These are phyloP conservation scores for Epicampocera succincta DNA, from an alignment of 2,888 invertebrate species.

Conservation along the genomic window DNA sequence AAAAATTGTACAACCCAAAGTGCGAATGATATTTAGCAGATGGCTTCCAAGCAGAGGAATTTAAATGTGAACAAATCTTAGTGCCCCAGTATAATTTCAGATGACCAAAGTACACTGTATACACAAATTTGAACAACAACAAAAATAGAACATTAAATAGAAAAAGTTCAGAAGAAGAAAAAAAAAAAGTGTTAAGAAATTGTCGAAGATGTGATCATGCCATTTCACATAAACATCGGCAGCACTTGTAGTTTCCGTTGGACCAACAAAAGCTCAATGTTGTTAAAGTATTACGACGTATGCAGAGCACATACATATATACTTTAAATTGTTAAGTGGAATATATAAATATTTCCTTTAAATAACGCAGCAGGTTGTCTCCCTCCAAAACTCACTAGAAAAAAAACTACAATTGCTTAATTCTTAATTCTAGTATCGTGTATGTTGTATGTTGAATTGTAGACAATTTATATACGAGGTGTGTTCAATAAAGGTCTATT, in stretches of 20 bases:
- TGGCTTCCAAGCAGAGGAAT: slow-evolving; percentile 71
- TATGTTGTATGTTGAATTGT: too few species aligned
- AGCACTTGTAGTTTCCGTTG: slow-evolving; percentile 23
- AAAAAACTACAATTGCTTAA: slow-evolving; percentile 27
- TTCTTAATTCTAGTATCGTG: too few species aligned
- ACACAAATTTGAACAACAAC: background rate
- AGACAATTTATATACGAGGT: too few species aligned
- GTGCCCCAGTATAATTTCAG: slow-evolving; percentile 21
- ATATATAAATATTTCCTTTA: background rate
- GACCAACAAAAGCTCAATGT: slow-evolving; percentile 39
- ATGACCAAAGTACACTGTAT: slow-evolving; percentile 32
- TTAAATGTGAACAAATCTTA: slow-evolving; percentile 44
- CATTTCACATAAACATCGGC: slow-evolving; percentile 21
- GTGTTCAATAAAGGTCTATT: too few species aligned
- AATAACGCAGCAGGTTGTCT: slow-evolving; percentile 78
- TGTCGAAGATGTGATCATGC: slow-evolving; percentile 63
- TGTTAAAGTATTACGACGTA: slow-evolving; percentile 50
- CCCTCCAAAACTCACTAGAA: slow-evolving; percentile 43
- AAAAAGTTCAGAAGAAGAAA: slow-evolving; percentile 50
- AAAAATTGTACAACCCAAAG: slow-evolving; percentile 73
- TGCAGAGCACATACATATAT: slow-evolving; percentile 29
- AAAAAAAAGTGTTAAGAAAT: slow-evolving; percentile 51
- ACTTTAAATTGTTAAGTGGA: slow-evolving; percentile 38
- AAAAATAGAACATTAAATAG: slow-evolving; percentile 11
- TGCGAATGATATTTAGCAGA: slow-evolving; percentile 79